Percentiles rank a stretch among this genome's conserved stretches.
These are phyloP conservation scores for Steatornis caripensis DNA, from an alignment of 2,113 vertebrate species.

Conservation along the genomic window DNA sequence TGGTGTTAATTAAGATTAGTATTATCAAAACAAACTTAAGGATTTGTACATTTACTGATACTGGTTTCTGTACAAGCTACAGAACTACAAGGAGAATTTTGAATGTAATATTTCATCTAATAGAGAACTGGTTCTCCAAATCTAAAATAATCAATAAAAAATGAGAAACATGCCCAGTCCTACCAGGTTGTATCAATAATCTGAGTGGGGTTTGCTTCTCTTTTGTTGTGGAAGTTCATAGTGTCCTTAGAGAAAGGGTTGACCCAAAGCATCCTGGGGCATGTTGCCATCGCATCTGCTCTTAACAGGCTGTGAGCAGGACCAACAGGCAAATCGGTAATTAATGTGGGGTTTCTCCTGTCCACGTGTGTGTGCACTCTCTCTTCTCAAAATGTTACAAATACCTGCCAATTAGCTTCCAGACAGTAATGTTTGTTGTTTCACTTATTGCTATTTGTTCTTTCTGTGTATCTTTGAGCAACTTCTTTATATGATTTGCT, in stretches of 20 bases:
- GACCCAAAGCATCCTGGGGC: background rate
- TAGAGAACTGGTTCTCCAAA: background rate
- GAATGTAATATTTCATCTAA: background rate
- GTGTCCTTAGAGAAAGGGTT: background rate
- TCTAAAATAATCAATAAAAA: background rate
- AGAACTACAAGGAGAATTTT: background rate
- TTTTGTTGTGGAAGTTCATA: background rate
- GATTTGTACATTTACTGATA: background rate
- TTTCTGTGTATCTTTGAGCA: background rate
- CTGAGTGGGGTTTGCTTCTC: background rate
- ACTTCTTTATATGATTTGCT: background rate
- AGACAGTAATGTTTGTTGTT: background rate
- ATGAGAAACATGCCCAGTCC: background rate
- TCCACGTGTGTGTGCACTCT: fast-evolving
- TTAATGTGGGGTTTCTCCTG: background rate
- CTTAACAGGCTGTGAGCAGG: background rate
- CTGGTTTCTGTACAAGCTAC: background rate
- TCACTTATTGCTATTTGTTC: background rate
- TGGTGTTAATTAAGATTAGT: background rate
- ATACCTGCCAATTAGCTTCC: background rate
- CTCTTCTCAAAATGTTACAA: background rate
- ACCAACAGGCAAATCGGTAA: background rate
- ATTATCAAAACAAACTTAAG: background rate
- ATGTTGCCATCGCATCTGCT: background rate
- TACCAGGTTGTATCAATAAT: background rate